Percentiles rank a stretch among this genome's conserved stretches.
Conservation (phyloP, 30 jellyfish, hydroid and myxozoan species). For the Phacellophora camtschatica region DNA sequence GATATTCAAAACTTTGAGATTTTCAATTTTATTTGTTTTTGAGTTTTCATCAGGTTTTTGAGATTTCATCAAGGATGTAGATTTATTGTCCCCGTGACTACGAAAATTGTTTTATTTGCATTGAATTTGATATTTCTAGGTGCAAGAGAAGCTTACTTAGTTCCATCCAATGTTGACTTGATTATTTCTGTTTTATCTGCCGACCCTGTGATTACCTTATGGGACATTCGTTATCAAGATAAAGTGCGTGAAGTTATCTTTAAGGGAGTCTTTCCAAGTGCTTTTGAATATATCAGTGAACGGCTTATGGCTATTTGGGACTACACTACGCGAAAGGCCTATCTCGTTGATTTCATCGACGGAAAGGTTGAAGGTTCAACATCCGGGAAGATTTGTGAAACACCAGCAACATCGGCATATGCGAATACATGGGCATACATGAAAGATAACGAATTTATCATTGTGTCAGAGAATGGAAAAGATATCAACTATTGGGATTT, state of each 20-base stretch:
- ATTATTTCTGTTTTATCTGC: conserved; percentile 74
- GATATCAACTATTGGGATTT: conserved; percentile 46
- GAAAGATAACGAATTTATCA: conserved; percentile 31
- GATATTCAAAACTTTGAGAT: too few species aligned
- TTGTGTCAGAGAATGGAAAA: conserved; percentile 24
- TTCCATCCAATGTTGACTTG: conserved; percentile 21
- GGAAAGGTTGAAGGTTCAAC: conserved; percentile 33
- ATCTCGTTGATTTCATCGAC: conserved; percentile 33
- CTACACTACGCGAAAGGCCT: conserved; percentile 26
- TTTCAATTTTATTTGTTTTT: too few species aligned
- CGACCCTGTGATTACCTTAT: conserved; percentile 52
- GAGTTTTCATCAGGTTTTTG: too few species aligned
- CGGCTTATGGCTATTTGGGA: conserved; percentile 50
- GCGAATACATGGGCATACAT: conserved; percentile 64
- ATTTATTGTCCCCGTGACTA: not conserved
- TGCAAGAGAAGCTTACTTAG: conserved; percentile 70
- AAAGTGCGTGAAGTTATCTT: conserved; percentile 28
- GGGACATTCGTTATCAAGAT: conserved; percentile 55
- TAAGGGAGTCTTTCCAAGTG: conserved; percentile 65
- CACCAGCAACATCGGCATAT: conserved; percentile 34
- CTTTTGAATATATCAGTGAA: conserved; percentile 36
- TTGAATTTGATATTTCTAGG: conserved; percentile 33
- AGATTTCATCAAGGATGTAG: not conserved
- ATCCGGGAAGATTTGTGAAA: conserved; percentile 20
- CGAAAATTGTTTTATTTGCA: not conserved